phyloP scores from a whole-genome alignment of 1,140 invertebrate species.

The Brachystomella parvula region DNA sequence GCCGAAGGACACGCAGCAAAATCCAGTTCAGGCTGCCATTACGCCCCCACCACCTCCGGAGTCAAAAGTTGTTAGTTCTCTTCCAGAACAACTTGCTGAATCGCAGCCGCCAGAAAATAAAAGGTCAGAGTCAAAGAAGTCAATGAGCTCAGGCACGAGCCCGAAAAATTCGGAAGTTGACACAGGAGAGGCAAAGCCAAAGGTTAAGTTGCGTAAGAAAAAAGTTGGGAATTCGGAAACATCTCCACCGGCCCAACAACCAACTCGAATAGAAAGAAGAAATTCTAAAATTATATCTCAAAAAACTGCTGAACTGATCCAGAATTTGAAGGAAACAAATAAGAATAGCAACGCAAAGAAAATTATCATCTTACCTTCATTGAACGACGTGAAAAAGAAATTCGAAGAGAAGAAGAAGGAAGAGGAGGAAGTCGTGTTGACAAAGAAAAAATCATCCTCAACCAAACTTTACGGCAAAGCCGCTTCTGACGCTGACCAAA shows the following conservation, averaged over 20 bases:
- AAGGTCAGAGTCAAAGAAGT: too few species aligned
- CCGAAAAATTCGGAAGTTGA: too few species aligned
- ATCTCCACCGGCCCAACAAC: conserved; percentile 10
- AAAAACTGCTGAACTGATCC: conserved; percentile 37
- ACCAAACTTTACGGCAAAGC: not conserved
- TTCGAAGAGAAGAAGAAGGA: conserved; percentile 35
- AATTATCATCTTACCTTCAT: conserved; percentile 38
- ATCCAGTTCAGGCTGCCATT: too few species aligned
- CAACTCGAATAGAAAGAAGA: conserved; percentile 34
- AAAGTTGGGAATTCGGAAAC: conserved; percentile 22
- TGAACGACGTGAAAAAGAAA: conserved; percentile 40
- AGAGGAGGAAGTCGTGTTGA: not conserved
- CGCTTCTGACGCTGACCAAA: too few species aligned
- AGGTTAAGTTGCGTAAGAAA: conserved; percentile 17
- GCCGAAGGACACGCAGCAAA: too few species aligned
- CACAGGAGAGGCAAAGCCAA: not conserved
- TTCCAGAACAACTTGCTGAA: too few species aligned
- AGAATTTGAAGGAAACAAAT: conserved; percentile 36
- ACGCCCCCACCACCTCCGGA: too few species aligned
- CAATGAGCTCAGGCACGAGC: too few species aligned
- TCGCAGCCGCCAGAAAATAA: too few species aligned
- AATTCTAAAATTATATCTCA: conserved; percentile 37
- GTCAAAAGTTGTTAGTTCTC: too few species aligned
- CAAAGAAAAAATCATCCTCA: not conserved
- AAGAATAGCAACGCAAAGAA: conserved; percentile 9